Base-by-base conservation (phyloP, 2,113 vertebrate genomes). In the Phrynosoma blainvillii region DNA sequence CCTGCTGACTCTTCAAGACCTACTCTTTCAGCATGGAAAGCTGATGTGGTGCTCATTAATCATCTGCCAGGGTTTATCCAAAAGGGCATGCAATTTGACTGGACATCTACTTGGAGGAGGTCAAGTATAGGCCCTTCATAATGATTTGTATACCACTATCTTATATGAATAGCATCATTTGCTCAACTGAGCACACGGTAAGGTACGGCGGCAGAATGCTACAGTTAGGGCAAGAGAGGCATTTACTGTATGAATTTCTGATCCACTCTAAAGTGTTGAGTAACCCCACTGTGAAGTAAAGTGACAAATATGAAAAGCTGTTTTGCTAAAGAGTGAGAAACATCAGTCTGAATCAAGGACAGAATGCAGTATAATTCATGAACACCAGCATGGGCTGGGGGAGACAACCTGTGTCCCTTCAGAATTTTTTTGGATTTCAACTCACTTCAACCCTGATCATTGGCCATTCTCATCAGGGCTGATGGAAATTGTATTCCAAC, bases 1-100 rank as follows among this genome's bases (percentile, higher is more conserved):
- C 79, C 84, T 78, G 5, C 68, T 20, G 62, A 40, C 73, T 82
- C 8, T 84, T 74, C 16, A 87, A 85, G 0, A 71, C 36, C 20
- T 88, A 80, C 23, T 89, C 66, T 47, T 77, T 5, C 83, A 89
- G 12, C 36, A 42, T 71, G 65, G 84, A 91, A 87, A 79, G 56
- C 42, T 87, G 65, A 75, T n/a, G 0, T 20, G 88, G 42, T 9
- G 0, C 0, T 84, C 87, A 84, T 56, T 68, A 79, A 42, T 30
- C 74, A 62, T 0, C 10, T 83, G 85, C 25, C 59, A 90, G 32
- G 70, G 92, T 89, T 32, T 76, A 75, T 89, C 62, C 1, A 1
- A 42, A 89, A 86, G 73, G 65, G 18, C 40, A 27, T 86, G 47
- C 3, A 89, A 65, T 75, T 12, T 73, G 79, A 82, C 73, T 70